phyloP scores from a whole-genome alignment of 2,797 vertebrate species.

The Ctenopoma multispine region DNA sequence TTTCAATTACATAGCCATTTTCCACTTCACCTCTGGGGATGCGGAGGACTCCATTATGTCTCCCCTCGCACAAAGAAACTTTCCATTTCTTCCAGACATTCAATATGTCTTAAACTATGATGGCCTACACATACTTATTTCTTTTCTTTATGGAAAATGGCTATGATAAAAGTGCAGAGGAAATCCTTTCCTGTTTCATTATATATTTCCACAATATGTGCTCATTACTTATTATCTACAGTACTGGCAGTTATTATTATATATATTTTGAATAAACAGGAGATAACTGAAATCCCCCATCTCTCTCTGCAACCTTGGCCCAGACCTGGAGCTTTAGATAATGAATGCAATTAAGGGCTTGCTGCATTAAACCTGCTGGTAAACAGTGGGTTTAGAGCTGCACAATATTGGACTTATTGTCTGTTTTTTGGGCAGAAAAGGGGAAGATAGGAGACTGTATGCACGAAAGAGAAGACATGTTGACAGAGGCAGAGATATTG shows the following conservation, averaged over 20 bases:
- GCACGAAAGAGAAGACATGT: conserved; percentile 49
- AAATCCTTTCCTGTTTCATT: conserved; percentile 76
- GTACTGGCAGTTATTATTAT: conserved; percentile 78
- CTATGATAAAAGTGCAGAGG: conserved; percentile 76
- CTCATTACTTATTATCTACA: conserved; percentile 83
- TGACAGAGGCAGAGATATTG: conserved; percentile 41
- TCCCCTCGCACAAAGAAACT: conserved; percentile 66
- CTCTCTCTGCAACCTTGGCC: conserved; percentile 76
- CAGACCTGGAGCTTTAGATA: conserved; percentile 84
- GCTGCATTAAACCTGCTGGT: conserved; percentile 80
- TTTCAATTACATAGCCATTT: conserved; percentile 73
- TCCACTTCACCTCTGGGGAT: conserved; percentile 59
- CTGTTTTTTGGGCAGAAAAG: conserved; percentile 66
- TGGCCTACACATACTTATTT: conserved; percentile 71
- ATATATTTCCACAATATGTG: conserved; percentile 80
- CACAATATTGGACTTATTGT: conserved; percentile 68
- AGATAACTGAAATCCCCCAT: conserved; percentile 85
- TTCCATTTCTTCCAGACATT: conserved; percentile 71
- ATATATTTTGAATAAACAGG: conserved; percentile 84
- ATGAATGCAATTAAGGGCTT: conserved; percentile 85
- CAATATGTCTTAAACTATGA: conserved; percentile 71
- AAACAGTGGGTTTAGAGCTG: conserved; percentile 77
- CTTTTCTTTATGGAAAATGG: conserved; percentile 71
- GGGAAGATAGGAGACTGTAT: conserved; percentile 53
- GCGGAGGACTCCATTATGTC: conserved; percentile 69